phyloP scores from a whole-genome alignment of 1,140 invertebrate species.

The Pachypeltis micranthus region DNA sequence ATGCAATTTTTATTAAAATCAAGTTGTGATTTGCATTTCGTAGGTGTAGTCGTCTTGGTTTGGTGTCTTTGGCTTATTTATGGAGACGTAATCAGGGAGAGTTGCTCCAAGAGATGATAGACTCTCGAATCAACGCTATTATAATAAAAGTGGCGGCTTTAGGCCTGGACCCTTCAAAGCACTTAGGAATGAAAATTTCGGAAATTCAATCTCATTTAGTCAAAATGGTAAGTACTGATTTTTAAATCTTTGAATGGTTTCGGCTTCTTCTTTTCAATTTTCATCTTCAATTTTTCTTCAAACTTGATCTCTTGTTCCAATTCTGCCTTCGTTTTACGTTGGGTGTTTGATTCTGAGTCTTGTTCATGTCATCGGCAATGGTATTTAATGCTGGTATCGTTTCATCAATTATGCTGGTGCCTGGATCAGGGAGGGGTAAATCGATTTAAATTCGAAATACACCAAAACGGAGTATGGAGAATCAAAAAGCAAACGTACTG shows the following conservation, averaged over 20 bases:
- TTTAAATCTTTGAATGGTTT: slow-evolving; percentile 1
- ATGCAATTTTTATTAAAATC: too few relatives aligned
- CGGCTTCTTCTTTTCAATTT: slow-evolving; percentile 11
- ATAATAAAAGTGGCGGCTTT: slow-evolving; percentile 93
- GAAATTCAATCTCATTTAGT: slow-evolving; percentile 75
- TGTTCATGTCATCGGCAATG: too few relatives aligned
- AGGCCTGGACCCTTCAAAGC: slow-evolving; percentile 70
- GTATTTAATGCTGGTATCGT: too few relatives aligned
- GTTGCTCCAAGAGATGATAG: slow-evolving; percentile 94
- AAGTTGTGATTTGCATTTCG: slow-evolving; percentile 28
- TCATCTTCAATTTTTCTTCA: neutral
- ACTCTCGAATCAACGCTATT: slow-evolving; percentile 80
- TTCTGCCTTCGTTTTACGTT: neutral
- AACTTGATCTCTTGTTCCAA: neutral
- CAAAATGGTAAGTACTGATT: slow-evolving; percentile 52
- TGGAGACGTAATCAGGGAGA: slow-evolving; percentile 90
- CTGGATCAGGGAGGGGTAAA: too few relatives aligned
- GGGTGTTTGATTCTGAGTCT: too few relatives aligned
- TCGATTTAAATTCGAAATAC: too few relatives aligned
- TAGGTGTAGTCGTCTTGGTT: slow-evolving; percentile 77
- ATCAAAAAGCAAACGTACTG: too few relatives aligned
- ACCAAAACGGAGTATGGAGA: too few relatives aligned
- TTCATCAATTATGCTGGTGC: too few relatives aligned
- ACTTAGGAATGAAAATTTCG: slow-evolving; percentile 75
- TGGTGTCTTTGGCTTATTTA: slow-evolving; percentile 82